A percentile compares a stretch with the other conserved stretches of the same genome.
Conservation (phyloP, 2,888 invertebrate species). For the Macropis europaea region DNA sequence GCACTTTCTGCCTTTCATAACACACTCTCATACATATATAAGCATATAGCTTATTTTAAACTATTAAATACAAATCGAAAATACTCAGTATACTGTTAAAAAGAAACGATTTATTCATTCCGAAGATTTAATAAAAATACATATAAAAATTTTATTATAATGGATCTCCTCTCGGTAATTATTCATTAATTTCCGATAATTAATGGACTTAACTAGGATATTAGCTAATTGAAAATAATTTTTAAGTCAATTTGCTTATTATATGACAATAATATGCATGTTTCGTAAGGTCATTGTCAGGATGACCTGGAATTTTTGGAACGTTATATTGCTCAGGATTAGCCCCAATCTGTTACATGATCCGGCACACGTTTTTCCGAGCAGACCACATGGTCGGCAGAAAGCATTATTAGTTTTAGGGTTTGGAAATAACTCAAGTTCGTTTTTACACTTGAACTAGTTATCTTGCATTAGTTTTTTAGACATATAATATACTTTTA, state of each 20-base stretch:
- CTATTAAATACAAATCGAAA: too few relatives aligned
- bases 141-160: too few relatives aligned
- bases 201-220: too few relatives aligned
- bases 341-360: not conserved
- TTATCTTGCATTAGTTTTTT: not conserved
- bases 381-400: conserved; percentile 11
- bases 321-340: not conserved
- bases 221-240: not conserved
- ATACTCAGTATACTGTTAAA: too few relatives aligned
- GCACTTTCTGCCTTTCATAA: too few relatives aligned
- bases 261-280: not conserved
- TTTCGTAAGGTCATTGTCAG: not conserved
- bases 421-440: not conserved
- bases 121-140: too few relatives aligned
- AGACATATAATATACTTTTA: not conserved
- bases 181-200: too few relatives aligned
- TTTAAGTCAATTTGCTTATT: not conserved
- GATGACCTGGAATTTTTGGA: not conserved
- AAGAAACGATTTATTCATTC: too few relatives aligned
- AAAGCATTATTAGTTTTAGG: not conserved
- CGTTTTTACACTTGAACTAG: not conserved
- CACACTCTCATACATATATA: too few relatives aligned
- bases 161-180: too few relatives aligned
- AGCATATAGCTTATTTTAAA: too few relatives aligned
- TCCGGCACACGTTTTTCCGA: not conserved